A percentile compares a stretch with the other conserved stretches of the same genome.
These are phyloP conservation scores for Prietella phreatophila DNA, from an alignment of 2,113 vertebrate species.

Conservation along the genomic window DNA sequence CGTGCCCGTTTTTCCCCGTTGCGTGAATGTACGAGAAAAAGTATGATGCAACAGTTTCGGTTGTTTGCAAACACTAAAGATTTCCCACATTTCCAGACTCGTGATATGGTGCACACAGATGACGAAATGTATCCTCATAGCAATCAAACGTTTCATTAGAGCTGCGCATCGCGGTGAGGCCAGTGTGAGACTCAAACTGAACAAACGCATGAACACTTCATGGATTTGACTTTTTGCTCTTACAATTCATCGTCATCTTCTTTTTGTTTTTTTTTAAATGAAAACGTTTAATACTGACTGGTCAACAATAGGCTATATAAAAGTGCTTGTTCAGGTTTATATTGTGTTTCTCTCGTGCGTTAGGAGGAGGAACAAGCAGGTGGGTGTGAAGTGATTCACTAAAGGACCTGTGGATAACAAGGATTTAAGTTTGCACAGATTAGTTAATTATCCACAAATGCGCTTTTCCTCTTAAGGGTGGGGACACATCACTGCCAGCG, in stretches of 20 bases:
- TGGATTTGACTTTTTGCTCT: background rate
- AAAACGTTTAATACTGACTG: background rate
- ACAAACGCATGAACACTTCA: background rate
- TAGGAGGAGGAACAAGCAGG: conserved; percentile 9
- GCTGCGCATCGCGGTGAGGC: conserved; percentile 2
- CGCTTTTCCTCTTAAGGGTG: conserved; percentile 70
- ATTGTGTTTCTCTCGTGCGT: background rate
- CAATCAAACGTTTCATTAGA: conserved; percentile 30
- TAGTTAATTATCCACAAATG: conserved; percentile 77
- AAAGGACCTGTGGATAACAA: conserved; percentile 57
- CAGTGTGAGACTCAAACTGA: conserved; percentile 11
- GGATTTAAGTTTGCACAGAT: conserved; percentile 70
- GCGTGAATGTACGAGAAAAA: background rate
- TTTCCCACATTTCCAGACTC: conserved; percentile 31
- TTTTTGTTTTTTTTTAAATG: background rate
- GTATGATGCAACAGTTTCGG: conserved; percentile 11
- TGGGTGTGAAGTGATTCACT: conserved; percentile 63
- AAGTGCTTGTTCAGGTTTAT: background rate
- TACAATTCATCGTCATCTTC: background rate
- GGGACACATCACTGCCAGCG: conserved; percentile 76
- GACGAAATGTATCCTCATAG: conserved; percentile 32
- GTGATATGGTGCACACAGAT: conserved; percentile 33
- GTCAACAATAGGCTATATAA: background rate
- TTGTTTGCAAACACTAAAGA: conserved; percentile 42
- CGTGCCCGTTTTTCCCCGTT: background rate